phyloP scores from a whole-genome alignment of 1,140 invertebrate species.

The Lepidurus apus region DNA sequence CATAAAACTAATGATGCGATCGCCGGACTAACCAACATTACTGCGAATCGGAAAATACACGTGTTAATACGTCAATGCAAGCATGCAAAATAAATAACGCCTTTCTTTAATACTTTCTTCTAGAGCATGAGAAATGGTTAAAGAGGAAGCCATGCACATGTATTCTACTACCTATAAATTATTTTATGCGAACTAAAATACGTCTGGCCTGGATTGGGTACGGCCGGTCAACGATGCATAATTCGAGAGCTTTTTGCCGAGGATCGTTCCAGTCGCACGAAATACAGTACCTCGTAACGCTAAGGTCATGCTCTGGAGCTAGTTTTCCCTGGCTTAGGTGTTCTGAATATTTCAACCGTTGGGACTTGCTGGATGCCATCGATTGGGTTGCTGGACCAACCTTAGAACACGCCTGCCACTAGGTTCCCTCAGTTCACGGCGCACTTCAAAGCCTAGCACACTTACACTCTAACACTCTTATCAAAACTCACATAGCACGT shows the following conservation, averaged over 20 bases:
- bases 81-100: no score
- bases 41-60: not conserved
- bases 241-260: not conserved
- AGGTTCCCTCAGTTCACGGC: slow-evolving; percentile 17
- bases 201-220: not conserved
- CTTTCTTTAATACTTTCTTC: no score
- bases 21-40: not conserved
- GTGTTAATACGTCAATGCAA: not conserved
- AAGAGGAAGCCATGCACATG: no score
- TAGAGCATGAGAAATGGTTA: no score
- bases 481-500: not conserved
- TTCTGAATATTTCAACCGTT: slow-evolving; percentile 4
- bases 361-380: slow-evolving; percentile 7
- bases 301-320: slow-evolving; percentile 1
- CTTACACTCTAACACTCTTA: not conserved
- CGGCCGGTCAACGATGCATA: not conserved
- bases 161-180: no score
- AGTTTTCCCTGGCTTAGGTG: not conserved
- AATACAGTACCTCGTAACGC: not conserved
- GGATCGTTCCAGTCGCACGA: not conserved
- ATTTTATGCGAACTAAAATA: no score
- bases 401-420: slow-evolving; percentile 1
- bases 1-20: not conserved
- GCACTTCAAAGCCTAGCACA: slow-evolving; percentile 21
- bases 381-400: not conserved